Base-by-base conservation (phyloP, 2,888 invertebrate species). In the Liodrosophila aerea region DNA sequence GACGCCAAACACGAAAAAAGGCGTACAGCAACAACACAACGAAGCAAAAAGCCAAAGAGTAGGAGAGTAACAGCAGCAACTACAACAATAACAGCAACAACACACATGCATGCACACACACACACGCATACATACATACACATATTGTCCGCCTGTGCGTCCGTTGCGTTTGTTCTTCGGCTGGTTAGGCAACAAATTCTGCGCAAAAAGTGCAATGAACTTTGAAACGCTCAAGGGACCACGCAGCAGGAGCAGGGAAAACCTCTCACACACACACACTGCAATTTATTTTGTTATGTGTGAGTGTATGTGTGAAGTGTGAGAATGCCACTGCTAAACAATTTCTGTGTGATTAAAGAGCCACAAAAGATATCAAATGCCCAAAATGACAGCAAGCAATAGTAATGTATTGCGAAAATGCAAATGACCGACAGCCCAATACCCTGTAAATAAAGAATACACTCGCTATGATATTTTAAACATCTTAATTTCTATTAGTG, bases 121-220 rank as follows among this genome's bases (percentile, higher is more conserved):
- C 37, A 9, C 12, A 46, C 27, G 49, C 34, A 50, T 45, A 47
- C 58, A 61, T 44, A 22, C 5, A 22, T 5, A 22, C 40, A 59
- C 56, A 52, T 60, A 64, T 64, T 78, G 78, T 82, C 78, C 71
- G 81, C 66, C 67, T 64, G 46, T 68, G 69, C 66, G 76, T 77
- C 66, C 74, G 51, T 52, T 71, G 71, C 71, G 72, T 72, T 72
- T 72, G 82, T 78, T 78, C 78, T 74, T 82, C 72, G 78, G 82
- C 78, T 78, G 78, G 78, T 85, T 85, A 85, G 85, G 78, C 78
- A 78, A 78, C 78, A 78, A 78, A 78, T 78, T 78, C 78, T 78
- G 78, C 85, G 78, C 78, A 78, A 85, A 78, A 85, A 82, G 78
- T 78, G 65, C 85, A 78, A 63, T 85, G 78, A 78, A 78, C 78